Evolutionary conservation across 2,888 invertebrate species (phyloP).

Genomic region (Drosophila robusta): DNA sequence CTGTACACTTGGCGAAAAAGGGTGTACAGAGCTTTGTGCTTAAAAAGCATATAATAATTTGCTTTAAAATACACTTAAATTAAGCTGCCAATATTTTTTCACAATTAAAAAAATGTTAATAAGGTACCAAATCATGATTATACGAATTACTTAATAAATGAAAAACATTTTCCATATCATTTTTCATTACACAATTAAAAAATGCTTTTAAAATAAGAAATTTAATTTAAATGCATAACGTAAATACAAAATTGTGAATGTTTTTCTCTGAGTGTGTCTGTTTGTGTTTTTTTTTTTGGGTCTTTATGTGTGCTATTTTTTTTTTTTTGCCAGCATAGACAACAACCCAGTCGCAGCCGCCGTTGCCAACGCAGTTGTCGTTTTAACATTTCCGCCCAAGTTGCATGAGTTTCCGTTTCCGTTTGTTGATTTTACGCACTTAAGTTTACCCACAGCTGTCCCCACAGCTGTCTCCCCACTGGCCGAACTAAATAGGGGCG

Average conservation of each 20-base stretch:
- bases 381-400: slow-evolving; percentile 70
- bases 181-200: too few relatives aligned
- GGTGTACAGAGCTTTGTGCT: not conserved
- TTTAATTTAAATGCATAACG: too few relatives aligned
- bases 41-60: not conserved
- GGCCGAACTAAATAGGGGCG: slow-evolving; percentile 47
- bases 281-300: slow-evolving; percentile 5
- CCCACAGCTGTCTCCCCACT: not conserved
- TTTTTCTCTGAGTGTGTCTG: not conserved
- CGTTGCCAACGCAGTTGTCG: slow-evolving; percentile 26
- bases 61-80: too few relatives aligned
- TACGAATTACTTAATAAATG: too few relatives aligned
- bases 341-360: slow-evolving; percentile 10
- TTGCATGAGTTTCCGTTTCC: slow-evolving; percentile 78
- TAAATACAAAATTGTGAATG: too few relatives aligned
- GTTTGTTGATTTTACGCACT: slow-evolving; percentile 71
- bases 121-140: too few relatives aligned
- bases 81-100: too few relatives aligned
- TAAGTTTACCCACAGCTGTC: slow-evolving; percentile 29
- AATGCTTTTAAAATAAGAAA: too few relatives aligned
- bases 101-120: too few relatives aligned
- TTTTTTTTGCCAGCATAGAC: not conserved
- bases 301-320: slow-evolving; percentile 11
- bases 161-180: too few relatives aligned
- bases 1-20: not conserved